These are phyloP conservation scores for Bambusicola thoracicus DNA, from an alignment of 2,113 vertebrate species.

Conservation along the genomic window DNA sequence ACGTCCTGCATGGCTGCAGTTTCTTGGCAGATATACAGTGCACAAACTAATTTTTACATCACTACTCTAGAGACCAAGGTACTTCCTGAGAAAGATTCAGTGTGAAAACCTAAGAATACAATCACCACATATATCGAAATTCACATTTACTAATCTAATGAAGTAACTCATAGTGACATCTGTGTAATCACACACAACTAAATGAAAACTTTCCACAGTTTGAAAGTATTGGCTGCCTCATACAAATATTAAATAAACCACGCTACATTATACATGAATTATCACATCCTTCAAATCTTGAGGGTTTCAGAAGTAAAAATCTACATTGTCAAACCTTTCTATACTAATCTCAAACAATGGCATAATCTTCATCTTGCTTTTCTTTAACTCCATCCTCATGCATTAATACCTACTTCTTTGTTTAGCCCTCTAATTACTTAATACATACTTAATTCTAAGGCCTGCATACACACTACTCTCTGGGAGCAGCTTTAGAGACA, in stretches of 20 bases:
- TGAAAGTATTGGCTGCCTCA: background rate
- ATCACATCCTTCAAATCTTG: background rate
- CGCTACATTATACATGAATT: background rate
- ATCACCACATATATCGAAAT: background rate
- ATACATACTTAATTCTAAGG: background rate
- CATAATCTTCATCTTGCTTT: background rate
- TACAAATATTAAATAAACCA: conserved; percentile 4
- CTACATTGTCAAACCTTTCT: background rate
- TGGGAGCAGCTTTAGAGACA: background rate
- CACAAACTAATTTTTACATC: background rate
- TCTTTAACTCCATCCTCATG: background rate
- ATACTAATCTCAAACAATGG: background rate
- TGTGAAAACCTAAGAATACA: background rate
- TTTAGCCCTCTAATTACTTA: background rate
- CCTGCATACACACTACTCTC: background rate
- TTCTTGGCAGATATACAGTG: background rate
- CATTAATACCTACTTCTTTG: background rate
- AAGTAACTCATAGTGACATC: background rate
- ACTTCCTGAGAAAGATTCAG: background rate
- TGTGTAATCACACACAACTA: background rate
- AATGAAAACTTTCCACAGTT: background rate
- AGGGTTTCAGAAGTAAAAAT: background rate
- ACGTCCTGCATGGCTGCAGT: background rate
- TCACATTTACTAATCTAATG: background rate
- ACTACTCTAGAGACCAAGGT: background rate